Conservation (phyloP, 2,888 invertebrate genomes). For the Beris chalybata region DNA sequence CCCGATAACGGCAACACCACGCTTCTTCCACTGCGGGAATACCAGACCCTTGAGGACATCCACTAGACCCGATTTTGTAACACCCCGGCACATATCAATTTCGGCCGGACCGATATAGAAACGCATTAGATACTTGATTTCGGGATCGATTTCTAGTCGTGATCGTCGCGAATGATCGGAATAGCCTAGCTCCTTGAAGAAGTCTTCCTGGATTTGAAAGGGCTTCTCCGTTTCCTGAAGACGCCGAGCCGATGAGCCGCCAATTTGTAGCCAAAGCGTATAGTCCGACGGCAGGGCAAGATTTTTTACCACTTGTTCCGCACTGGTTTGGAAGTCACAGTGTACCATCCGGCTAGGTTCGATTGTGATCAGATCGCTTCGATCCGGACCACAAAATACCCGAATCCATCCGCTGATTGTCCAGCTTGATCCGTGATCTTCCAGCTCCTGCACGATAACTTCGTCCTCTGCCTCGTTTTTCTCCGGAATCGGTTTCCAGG, state of each 20-base stretch:
- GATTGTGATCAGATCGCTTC: constrained; percentile 39
- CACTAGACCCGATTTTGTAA: constrained; percentile 56
- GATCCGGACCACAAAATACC: constrained; percentile 42
- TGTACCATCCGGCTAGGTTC: constrained; percentile 43
- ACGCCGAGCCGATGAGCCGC: constrained; percentile 61
- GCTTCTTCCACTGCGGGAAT: constrained; percentile 69
- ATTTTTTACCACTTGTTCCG: constrained; percentile 38
- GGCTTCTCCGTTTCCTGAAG: constrained; percentile 62
- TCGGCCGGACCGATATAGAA: constrained; percentile 65
- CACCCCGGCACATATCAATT: constrained; percentile 57
- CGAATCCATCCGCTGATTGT: constrained; percentile 41
- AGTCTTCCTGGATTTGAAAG: constrained; percentile 64
- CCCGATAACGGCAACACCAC: constrained; percentile 64
- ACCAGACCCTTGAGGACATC: constrained; percentile 68
- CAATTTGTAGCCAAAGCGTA: constrained; percentile 56
- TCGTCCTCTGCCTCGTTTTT: constrained; percentile 22
- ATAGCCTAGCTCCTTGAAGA: constrained; percentile 64
- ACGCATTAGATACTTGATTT: constrained; percentile 63
- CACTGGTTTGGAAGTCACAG: constrained; percentile 36
- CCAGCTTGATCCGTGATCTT: background rate
- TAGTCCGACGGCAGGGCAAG: constrained; percentile 41
- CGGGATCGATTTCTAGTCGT: constrained; percentile 67
- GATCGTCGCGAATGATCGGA: constrained; percentile 62
- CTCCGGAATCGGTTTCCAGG: constrained; percentile 30
- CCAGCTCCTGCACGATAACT: background rate